Conservation (phyloP, 1,140 invertebrate species). For the Scaptomyza hsui region DNA sequence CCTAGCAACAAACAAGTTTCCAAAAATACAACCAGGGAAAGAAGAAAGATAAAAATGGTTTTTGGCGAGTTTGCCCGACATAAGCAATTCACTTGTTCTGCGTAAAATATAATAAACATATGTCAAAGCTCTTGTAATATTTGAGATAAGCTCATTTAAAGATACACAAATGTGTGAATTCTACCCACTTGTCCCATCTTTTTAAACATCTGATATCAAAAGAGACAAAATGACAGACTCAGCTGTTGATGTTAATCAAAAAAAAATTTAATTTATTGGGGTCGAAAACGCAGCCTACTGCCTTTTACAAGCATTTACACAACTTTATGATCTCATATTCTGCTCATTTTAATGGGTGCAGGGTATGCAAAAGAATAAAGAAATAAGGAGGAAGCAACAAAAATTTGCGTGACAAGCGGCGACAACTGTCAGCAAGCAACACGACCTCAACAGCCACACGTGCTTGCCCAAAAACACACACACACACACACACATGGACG, state of each 20-base stretch:
- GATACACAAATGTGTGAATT: too few species aligned
- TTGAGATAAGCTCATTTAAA: too few species aligned
- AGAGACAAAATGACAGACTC: neutral
- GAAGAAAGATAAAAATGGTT: neutral
- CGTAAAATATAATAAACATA: too few species aligned
- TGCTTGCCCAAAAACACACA: conserved; percentile 7
- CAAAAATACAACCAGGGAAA: neutral
- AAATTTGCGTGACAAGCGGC: conserved; percentile 58
- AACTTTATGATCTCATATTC: neutral
- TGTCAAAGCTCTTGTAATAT: too few species aligned
- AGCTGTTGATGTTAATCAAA: neutral
- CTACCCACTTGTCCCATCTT: too few species aligned
- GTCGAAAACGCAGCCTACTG: too few species aligned
- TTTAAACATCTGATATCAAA: neutral
- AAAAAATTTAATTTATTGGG: neutral
- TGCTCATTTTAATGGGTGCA: neutral
- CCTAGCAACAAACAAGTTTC: neutral
- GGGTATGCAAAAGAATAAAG: conserved; percentile 1
- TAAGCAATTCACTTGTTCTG: too few species aligned
- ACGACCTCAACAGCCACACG: conserved; percentile 33
- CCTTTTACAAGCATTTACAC: neutral
- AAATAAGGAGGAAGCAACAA: conserved; percentile 21
- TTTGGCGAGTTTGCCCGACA: neutral
- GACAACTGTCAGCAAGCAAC: conserved; percentile 55
- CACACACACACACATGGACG: neutral